These are phyloP conservation scores for Oreotrochilus melanogaster DNA, from an alignment of 2,113 vertebrate genomes.

Conservation along the genomic window DNA sequence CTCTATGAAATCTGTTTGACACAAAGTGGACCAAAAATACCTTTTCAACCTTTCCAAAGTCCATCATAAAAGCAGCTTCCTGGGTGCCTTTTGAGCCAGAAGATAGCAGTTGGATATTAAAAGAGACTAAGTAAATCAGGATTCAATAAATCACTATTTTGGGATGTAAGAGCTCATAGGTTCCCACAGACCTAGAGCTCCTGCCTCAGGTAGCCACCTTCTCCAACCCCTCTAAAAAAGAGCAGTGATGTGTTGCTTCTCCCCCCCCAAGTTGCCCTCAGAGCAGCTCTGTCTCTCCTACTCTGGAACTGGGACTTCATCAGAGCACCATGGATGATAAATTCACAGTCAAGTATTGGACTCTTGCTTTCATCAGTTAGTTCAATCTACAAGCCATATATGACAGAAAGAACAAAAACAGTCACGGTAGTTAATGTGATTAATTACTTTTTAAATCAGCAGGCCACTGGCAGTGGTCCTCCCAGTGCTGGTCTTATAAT, in stretches of 20 bases:
- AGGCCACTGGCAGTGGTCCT: constrained; percentile 29
- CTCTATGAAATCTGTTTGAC: background rate
- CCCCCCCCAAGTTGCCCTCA: background rate
- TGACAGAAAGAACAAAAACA: constrained; percentile 55
- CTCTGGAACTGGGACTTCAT: background rate
- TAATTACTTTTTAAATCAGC: constrained; percentile 56
- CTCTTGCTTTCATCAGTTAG: background rate
- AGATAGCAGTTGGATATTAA: background rate
- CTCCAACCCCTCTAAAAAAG: background rate
- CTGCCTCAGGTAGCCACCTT: background rate
- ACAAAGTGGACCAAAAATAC: background rate
- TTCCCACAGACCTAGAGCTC: background rate
- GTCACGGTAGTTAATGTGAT: constrained; percentile 49
- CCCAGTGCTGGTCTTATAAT: constrained; percentile 18
- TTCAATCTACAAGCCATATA: constrained; percentile 29
- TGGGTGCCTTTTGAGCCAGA: background rate
- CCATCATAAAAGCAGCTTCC: background rate
- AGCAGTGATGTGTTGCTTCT: rapidly evolving
- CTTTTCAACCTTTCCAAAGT: background rate
- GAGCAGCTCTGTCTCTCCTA: background rate
- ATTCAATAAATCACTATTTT: background rate
- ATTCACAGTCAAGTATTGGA: background rate
- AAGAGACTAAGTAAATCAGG: background rate
- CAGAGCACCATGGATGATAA: background rate
- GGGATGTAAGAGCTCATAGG: background rate